Conservation (phyloP, 1,140 invertebrate genomes). For the Dufourea novaeangliae region DNA sequence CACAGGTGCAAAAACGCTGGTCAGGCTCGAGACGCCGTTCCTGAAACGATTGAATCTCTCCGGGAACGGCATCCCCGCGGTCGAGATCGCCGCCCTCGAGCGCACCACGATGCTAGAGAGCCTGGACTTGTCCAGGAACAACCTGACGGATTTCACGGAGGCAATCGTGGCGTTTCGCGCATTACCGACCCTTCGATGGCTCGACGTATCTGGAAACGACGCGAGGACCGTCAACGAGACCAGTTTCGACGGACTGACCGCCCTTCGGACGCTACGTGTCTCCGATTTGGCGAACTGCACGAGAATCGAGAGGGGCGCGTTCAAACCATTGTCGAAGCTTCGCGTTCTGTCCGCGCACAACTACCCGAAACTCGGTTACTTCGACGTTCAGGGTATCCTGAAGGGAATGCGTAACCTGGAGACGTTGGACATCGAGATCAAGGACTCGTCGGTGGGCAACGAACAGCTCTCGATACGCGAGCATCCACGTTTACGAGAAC, state of each 20-base stretch:
- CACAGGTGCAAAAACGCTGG: conserved; percentile 87
- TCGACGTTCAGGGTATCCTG: conserved; percentile 91
- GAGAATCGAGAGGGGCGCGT: conserved; percentile 92
- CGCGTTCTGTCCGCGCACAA: conserved; percentile 86
- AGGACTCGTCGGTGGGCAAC: conserved; percentile 90
- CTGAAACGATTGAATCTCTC: conserved; percentile 91
- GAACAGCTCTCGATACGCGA: conserved; percentile 90
- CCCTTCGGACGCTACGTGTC: conserved; percentile 86
- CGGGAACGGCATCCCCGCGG: conserved; percentile 86
- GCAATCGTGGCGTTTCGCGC: conserved; percentile 77
- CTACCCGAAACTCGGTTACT: conserved; percentile 89
- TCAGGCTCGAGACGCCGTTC: conserved; percentile 92
- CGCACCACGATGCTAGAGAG: conserved; percentile 89
- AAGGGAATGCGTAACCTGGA: conserved; percentile 87
- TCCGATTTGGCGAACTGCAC: conserved; percentile 86
- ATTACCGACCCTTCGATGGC: conserved; percentile 85
- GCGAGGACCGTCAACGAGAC: conserved; percentile 87
- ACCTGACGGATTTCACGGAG: conserved; percentile 83
- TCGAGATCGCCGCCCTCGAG: conserved; percentile 87
- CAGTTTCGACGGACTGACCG: conserved; percentile 87
- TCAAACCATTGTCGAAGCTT: conserved; percentile 87
- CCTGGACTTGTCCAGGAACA: conserved; percentile 90
- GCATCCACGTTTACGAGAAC: conserved; percentile 88
- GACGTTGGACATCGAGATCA: conserved; percentile 91
- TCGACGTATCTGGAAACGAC: conserved; percentile 91